A percentile compares a stretch with the other conserved stretches of the same genome.
Evolutionary conservation across 2,113 vertebrate species (phyloP).

Genomic region (Leucoraja erinaceus): DNA sequence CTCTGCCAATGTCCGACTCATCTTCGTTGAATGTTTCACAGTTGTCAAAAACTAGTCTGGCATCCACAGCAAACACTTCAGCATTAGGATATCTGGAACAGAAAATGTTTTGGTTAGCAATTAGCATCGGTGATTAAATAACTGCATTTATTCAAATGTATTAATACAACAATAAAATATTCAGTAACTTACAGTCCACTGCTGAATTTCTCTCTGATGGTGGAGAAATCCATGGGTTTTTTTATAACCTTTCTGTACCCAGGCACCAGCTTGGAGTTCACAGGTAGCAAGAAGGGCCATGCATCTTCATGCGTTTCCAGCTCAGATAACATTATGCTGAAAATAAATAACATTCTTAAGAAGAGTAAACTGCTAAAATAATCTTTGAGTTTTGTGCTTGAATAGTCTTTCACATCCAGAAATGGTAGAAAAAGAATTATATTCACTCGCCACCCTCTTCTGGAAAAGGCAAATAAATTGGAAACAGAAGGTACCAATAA

Average conservation of each 20-base stretch:
- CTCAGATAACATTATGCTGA: slow-evolving; percentile 85
- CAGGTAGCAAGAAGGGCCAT: slow-evolving; percentile 95
- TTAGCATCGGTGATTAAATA: background rate
- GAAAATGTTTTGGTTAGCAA: slow-evolving; percentile 6
- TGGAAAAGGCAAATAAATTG: background rate
- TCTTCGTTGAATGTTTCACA: slow-evolving; percentile 99
- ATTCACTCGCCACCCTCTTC: background rate
- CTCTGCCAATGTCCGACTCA: slow-evolving; percentile 94
- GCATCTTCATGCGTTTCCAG: slow-evolving; percentile 95
- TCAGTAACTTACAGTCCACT: slow-evolving; percentile 75
- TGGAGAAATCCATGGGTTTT: slow-evolving; percentile 98
- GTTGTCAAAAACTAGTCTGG: slow-evolving; percentile 98
- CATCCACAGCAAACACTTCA: slow-evolving; percentile 92
- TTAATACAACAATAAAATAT: background rate
- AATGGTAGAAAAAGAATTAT: background rate
- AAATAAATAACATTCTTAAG: slow-evolving; percentile 42
- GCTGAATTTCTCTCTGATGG: slow-evolving; percentile 90
- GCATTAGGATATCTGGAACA: slow-evolving; percentile 80
- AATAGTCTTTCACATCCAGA: background rate
- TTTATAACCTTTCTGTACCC: slow-evolving; percentile 98
- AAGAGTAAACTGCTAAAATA: background rate
- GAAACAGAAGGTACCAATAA: background rate
- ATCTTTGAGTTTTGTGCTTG: background rate
- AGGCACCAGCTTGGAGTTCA: slow-evolving; percentile 95
- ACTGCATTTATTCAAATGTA: background rate